These are phyloP conservation scores for Zeuzera pyrina DNA, from an alignment of 2,888 invertebrate genomes.

Conservation along the genomic window DNA sequence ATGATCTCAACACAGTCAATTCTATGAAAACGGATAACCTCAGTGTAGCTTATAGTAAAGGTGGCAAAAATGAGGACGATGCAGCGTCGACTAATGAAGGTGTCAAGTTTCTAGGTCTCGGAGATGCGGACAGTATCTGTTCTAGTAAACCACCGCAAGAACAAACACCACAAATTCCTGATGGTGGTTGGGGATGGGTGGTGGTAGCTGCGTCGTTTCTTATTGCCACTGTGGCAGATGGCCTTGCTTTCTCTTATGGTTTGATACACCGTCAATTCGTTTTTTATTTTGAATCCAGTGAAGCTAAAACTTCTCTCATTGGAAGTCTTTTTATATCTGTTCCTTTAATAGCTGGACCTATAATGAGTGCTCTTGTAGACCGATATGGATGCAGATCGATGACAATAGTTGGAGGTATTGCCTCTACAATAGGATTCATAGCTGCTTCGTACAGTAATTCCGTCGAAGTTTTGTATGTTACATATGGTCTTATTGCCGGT, in stretches of 20 bases:
- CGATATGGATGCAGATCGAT: slow-evolving; percentile 86
- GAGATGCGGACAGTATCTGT: slow-evolving; percentile 64
- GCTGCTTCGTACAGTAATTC: slow-evolving; percentile 80
- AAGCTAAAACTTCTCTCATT: slow-evolving; percentile 89
- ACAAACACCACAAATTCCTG: slow-evolving; percentile 77
- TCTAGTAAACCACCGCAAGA: slow-evolving; percentile 44
- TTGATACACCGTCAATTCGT: slow-evolving; percentile 87
- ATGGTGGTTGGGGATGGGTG: slow-evolving; percentile 95
- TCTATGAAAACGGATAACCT: slow-evolving; percentile 52
- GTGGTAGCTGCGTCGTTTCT: slow-evolving; percentile 90
- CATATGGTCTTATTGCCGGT: slow-evolving; percentile 89
- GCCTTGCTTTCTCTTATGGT: slow-evolving; percentile 94
- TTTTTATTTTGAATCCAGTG: slow-evolving; percentile 81
- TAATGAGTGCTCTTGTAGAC: slow-evolving; percentile 89
- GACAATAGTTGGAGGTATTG: slow-evolving; percentile 81
- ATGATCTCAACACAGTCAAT: slow-evolving; percentile 53
- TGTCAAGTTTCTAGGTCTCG: slow-evolving; percentile 68
- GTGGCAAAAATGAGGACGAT: slow-evolving; percentile 47
- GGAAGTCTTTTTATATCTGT: slow-evolving; percentile 92
- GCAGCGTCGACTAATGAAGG: slow-evolving; percentile 58
- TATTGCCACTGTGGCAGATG: slow-evolving; percentile 92
- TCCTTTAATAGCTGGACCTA: slow-evolving; percentile 87
- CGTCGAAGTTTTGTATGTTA: slow-evolving; percentile 83
- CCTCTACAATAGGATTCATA: slow-evolving; percentile 83
- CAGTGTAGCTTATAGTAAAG: slow-evolving; percentile 39